Evolutionary conservation across 1,140 invertebrate species (phyloP).

Genomic region (Dysdera silvatica): DNA sequence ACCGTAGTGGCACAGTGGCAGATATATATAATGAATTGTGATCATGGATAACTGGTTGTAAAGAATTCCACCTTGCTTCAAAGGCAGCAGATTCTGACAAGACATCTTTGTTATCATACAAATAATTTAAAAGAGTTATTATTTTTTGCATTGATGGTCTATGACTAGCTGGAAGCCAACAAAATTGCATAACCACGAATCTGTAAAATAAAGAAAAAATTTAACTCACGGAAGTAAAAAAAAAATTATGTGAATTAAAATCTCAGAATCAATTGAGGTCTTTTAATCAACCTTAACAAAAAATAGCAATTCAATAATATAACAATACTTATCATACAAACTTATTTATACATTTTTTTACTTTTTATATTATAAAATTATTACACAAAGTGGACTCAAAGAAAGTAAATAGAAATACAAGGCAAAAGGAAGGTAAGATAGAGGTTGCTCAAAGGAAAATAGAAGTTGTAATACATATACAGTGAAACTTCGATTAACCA

Average conservation of each 20-base stretch:
- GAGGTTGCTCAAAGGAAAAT: no score
- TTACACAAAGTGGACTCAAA: no score
- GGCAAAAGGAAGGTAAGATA: no score
- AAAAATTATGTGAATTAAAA: constrained; percentile 1
- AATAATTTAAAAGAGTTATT: constrained; percentile 46
- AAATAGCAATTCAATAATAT: no score
- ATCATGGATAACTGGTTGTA: constrained; percentile 19
- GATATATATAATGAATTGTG: constrained; percentile 9
- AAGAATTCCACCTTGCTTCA: constrained; percentile 35
- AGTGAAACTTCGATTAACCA: no score
- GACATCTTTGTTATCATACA: constrained; percentile 37
- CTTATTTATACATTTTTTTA: no score
- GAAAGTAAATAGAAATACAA: not conserved
- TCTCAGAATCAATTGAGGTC: no score
- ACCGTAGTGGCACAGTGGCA: not conserved
- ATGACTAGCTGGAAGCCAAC: constrained; percentile 49
- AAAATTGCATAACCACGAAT: constrained; percentile 59
- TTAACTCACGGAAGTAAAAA: constrained; percentile 6
- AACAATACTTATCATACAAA: no score
- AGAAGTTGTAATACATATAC: no score
- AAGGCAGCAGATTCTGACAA: constrained; percentile 25
- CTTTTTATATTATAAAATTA: no score
- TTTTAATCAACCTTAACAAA: no score
- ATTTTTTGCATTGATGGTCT: constrained; percentile 48
- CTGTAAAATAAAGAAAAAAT: constrained; percentile 49